Base-by-base conservation (phyloP, 35 echinoderm and acorn worm species). In the Amphiura filiformis region DNA sequence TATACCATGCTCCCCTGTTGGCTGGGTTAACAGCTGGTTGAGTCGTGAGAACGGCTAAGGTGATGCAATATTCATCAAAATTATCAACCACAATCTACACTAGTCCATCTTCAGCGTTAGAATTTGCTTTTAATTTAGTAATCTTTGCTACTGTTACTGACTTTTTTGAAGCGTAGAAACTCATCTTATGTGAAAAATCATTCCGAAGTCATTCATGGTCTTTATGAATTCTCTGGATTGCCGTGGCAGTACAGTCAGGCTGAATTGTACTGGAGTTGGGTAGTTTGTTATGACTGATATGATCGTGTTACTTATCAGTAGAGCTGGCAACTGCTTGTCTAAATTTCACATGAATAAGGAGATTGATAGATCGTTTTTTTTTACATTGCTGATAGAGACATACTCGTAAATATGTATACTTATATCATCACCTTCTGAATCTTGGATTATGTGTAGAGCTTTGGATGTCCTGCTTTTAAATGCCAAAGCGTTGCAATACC, bases 111-210 rank as follows among this genome's bases (percentile, higher is more conserved):
- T 39, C 28, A 32, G 84, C 34, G 23, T 80, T 78, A 12, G 84
- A 87, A 36, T 81, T 80, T 37, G 35, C 90, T 28, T 76, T 56
- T 34, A 87, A 36, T 31, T 34, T 28, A 56, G 82, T 77, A 31
- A 49, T 76, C 23, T 78, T 88, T 4, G 84, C 77, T 57, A 84
- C 78, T 57, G 36, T 77, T 38, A 39, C 56, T 0, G 90, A 84
- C 87, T 28, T 35, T 57, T 36, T 92, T 86, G 49, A 92, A 87
- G 32, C 77, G 39, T 65, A 81, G 37, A 31, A 87, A 2, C 37
- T 93, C 86, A 84, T 93, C 85, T 38, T 88, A 93, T 31, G 79
- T 88, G 39, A n/a, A 86, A 93, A 12, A 86, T 88, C 31, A 93
- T 65, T 13, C 91, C 86, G 40, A 83, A 92, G 32, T 92, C 78